Base-by-base conservation (phyloP, 1,140 invertebrate genomes). In the Monochamus saltuarius region DNA sequence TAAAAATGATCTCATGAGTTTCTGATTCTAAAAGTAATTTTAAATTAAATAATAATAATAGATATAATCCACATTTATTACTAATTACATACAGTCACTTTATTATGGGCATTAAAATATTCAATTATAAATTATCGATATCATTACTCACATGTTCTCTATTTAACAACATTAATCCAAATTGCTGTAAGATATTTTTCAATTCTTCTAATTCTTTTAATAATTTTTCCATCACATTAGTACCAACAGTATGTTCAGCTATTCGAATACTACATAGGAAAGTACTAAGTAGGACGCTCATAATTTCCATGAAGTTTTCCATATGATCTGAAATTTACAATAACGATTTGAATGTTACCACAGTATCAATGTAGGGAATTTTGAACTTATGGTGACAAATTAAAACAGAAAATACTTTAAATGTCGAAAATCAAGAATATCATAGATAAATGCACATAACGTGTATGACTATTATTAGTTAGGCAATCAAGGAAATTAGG, bases 61-160 rank as follows among this genome's bases (percentile, higher is more conserved):
- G 2, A 29, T 29, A 29, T 29, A 29, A n/a, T n/a, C n/a, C n/a
- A n/a, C n/a, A n/a, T n/a, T n/a, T n/a, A n/a, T n/a, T n/a, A n/a
- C n/a, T n/a, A n/a, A n/a, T n/a, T n/a, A n/a, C n/a, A n/a, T n/a
- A n/a, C n/a, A n/a, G n/a, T n/a, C n/a, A n/a, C n/a, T 11, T 34
- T 16, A 47, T 19, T 47, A 47, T 10, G 16, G 7, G 7, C 7
- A 9, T 9, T 22, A 47, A 47, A 14, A 11, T 17, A 22, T 11
- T 43, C 17, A 54, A 54, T 8, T 13, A 10, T 29, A 0, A 9
- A 54, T 59, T 55, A 52, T 62, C 43, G 34, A n/a, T 36, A 16
- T 19, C 10, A 39, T 52, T 46, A 71, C 71, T 66, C 69, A 76
- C 74, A 68, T 76, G 71, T 67, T 75, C 68, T 36, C 64, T 62